Percentiles rank a stretch among this genome's conserved stretches.
These are phyloP conservation scores for Oophaga pumilio DNA, from an alignment of 2,113 vertebrate species.

Conservation along the genomic window DNA sequence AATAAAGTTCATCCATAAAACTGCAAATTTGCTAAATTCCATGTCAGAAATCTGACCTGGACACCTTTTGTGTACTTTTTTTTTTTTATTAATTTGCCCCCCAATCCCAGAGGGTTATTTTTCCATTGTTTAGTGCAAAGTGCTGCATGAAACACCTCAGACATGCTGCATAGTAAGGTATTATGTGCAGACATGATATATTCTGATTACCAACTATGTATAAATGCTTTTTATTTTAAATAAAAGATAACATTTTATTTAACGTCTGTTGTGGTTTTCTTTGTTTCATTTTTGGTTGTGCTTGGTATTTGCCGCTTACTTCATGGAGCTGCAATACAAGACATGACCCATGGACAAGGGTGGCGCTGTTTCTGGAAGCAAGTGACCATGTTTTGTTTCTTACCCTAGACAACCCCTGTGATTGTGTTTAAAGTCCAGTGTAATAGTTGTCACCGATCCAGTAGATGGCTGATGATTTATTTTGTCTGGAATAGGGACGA, in stretches of 20 bases:
- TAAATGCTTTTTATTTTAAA: conserved; percentile 86
- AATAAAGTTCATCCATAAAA: too few species aligned
- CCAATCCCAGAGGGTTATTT: neutral
- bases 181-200: conserved; percentile 64
- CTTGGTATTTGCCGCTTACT: too few species aligned
- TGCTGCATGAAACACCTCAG: conserved; percentile 32
- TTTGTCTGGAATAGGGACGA: too few species aligned
- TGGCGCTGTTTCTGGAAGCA: too few species aligned
- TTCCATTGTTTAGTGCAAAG: neutral
- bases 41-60: neutral
- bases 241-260: conserved; percentile 83
- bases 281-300: neutral
- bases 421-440: too few species aligned
- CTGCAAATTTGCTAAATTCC: too few species aligned
- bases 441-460: too few species aligned
- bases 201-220: conserved; percentile 71
- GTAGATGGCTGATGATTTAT: too few species aligned
- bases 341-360: too few species aligned
- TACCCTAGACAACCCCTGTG: too few species aligned
- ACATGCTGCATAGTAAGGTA: conserved; percentile 53
- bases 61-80: neutral
- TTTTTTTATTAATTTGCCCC: neutral
- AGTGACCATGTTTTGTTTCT: too few species aligned
- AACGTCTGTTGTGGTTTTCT: conserved; percentile 56
- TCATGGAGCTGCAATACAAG: too few species aligned